phyloP scores from a whole-genome alignment of 2,888 invertebrate genomes.

The Pseudococcus jackbeardsleyi region DNA sequence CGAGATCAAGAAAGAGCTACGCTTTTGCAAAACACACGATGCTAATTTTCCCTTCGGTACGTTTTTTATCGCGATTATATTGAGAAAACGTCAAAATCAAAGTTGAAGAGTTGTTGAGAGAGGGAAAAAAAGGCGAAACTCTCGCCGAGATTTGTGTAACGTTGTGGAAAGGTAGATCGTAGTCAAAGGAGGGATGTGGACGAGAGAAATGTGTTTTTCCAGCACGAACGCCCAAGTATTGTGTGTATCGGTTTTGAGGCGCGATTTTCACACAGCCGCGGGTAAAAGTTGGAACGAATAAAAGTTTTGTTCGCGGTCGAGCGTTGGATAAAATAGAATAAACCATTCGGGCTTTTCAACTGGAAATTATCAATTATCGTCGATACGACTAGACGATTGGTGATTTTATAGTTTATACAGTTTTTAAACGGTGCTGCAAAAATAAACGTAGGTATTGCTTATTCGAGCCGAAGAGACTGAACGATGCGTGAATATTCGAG shows the following conservation, averaged over 20 bases:
- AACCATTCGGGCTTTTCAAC: slow-evolving; percentile 23
- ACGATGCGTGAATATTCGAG: slow-evolving; percentile 8
- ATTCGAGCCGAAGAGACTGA: neutral
- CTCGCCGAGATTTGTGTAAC: neutral
- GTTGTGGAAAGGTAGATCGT: neutral
- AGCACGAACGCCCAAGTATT: neutral
- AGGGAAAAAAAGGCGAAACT: neutral
- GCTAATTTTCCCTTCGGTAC: neutral
- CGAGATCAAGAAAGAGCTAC: neutral
- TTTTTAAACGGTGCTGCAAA: neutral
- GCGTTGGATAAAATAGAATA: slow-evolving; percentile 11
- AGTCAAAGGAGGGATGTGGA: neutral
- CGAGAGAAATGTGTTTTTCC: neutral
- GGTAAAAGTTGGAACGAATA: neutral
- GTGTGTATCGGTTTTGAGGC: neutral
- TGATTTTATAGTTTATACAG: neutral
- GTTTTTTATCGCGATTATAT: neutral
- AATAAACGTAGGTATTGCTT: slow-evolving; percentile 18
- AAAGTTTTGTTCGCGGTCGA: slow-evolving; percentile 16
- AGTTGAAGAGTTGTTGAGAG: neutral
- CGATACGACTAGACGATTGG: neutral
- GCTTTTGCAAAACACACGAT: neutral
- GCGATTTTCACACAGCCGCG: neutral
- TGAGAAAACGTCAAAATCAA: neutral
- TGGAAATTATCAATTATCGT: slow-evolving; percentile 33